These are phyloP conservation scores for Mystacornis crossleyi DNA, from an alignment of 2,113 vertebrate species.

Conservation along the genomic window DNA sequence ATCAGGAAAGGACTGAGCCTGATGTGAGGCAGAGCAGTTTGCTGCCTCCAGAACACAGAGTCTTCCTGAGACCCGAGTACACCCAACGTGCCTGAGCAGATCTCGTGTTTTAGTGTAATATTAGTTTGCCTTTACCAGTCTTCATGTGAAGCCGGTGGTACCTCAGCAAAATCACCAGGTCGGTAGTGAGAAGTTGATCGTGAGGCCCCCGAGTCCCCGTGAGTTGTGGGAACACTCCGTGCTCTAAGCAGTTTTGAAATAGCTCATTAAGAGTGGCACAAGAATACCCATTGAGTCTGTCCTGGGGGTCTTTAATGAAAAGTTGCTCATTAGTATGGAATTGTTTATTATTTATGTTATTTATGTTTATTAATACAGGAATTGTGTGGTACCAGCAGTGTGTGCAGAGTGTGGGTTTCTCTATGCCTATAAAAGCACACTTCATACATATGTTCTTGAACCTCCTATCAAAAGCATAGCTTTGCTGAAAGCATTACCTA, in stretches of 20 bases:
- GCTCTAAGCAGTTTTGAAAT: neutral
- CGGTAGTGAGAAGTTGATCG: accelerated
- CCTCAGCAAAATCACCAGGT: neutral
- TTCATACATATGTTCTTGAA: neutral
- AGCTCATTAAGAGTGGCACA: neutral
- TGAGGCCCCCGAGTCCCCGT: accelerated
- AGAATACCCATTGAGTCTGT: neutral
- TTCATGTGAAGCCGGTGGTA: neutral
- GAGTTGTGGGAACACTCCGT: neutral
- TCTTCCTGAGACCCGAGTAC: accelerated
- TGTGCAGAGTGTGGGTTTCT: neutral
- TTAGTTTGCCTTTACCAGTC: neutral
- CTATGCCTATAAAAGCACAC: accelerated
- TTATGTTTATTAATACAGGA: neutral
- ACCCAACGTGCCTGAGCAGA: neutral
- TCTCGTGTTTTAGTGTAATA: neutral
- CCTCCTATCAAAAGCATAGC: neutral
- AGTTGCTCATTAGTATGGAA: neutral
- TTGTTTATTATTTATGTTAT: neutral
- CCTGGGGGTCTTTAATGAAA: neutral
- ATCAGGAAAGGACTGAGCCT: neutral
- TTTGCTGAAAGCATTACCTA: neutral
- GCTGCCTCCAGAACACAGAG: neutral
- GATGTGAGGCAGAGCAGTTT: accelerated
- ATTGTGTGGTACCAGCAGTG: neutral